Percentiles rank a stretch among this genome's conserved stretches.
phyloP scores from a whole-genome alignment of 2,888 invertebrate species.

The Cryptops parisi region DNA sequence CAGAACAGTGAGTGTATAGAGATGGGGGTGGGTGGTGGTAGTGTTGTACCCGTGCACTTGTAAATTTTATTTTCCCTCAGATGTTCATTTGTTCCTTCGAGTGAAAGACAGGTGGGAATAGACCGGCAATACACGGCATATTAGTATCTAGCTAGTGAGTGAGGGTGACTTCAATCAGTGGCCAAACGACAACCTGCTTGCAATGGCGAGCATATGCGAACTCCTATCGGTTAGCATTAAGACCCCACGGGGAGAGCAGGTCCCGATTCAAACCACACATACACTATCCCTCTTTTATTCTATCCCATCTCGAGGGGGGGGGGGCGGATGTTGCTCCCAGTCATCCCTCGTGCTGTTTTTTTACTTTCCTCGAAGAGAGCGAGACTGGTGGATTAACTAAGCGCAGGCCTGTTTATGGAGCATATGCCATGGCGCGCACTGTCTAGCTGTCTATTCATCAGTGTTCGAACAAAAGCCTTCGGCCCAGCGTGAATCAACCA shows the following conservation, averaged over 20 bases:
- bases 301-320: background rate
- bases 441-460: conserved; percentile 2
- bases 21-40: too few relatives aligned
- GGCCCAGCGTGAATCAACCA: background rate
- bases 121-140: too few relatives aligned
- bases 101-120: too few relatives aligned
- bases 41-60: too few relatives aligned
- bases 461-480: background rate
- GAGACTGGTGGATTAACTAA: background rate
- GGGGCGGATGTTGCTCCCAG: too few relatives aligned
- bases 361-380: background rate
- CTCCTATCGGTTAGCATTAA: background rate
- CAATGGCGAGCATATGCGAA: background rate
- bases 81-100: too few relatives aligned
- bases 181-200: background rate
- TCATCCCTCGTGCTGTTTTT: background rate
- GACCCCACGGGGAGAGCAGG: background rate
- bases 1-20: too few relatives aligned
- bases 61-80: too few relatives aligned
- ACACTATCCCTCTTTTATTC: background rate
- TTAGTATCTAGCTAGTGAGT: too few relatives aligned
- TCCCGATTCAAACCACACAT: background rate
- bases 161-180: too few relatives aligned
- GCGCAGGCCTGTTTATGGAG: background rate
- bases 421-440: conserved; percentile 5